Percentiles rank a stretch among this genome's conserved stretches.
phyloP scores from a whole-genome alignment of 1,140 invertebrate species.

The Doryteuthis pealeii region DNA sequence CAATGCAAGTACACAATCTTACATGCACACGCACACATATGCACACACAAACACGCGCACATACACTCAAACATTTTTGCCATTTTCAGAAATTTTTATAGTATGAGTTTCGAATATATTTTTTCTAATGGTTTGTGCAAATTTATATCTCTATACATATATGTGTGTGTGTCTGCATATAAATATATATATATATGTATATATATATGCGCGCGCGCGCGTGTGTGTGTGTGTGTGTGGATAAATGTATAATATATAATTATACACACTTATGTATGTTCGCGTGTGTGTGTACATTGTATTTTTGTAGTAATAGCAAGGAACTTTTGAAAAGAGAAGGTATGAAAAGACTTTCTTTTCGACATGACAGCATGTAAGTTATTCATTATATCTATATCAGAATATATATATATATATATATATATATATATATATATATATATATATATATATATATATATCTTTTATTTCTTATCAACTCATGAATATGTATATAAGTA shows the following conservation, averaged over 20 bases:
- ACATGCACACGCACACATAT: background rate
- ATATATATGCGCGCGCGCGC: background rate
- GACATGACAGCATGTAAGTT: background rate
- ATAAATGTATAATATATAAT: background rate
- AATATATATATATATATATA: background rate
- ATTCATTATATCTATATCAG: background rate
- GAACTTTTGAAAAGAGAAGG: background rate
- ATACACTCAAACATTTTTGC: background rate
- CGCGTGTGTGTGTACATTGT: background rate
- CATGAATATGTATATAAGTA: background rate
- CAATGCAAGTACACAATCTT: background rate
- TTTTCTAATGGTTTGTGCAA: background rate
- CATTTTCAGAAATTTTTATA: background rate
- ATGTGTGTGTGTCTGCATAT: background rate
- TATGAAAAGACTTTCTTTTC: background rate
- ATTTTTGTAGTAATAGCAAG: background rate
- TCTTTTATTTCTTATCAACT: background rate
- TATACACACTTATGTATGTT: background rate
- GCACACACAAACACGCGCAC: background rate
- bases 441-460: background rate
- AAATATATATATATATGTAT: conserved; percentile 8
- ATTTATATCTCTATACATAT: background rate
- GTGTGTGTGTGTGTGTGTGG: background rate
- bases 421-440: conserved; percentile 4
- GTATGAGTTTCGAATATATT: background rate